These are phyloP conservation scores for Drosophila suboccidentalis DNA, from an alignment of 2,888 invertebrate species.

Conservation along the genomic window DNA sequence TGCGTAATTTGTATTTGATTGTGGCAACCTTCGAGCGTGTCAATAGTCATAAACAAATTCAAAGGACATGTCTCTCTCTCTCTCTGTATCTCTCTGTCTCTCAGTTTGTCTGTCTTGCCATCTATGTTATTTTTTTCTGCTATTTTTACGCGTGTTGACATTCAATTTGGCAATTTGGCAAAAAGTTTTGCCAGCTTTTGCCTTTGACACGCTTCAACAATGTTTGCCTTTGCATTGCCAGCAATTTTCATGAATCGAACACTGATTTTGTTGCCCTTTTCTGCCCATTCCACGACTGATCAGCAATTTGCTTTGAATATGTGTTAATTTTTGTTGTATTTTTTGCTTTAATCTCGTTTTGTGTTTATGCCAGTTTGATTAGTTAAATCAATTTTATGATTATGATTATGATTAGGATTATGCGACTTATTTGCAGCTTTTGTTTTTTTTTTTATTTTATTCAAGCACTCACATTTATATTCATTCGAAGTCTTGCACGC, in stretches of 20 bases:
- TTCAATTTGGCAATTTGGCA: slow-evolving; percentile 80
- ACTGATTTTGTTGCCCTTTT: slow-evolving; percentile 75
- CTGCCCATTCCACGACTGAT: neutral
- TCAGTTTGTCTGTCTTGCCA: slow-evolving; percentile 11
- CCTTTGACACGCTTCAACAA: slow-evolving; percentile 62
- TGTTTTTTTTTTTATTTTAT: neutral
- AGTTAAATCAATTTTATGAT: slow-evolving; percentile 76
- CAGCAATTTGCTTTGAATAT: slow-evolving; percentile 64
- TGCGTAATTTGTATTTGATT: slow-evolving; percentile 76
- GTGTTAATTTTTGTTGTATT: slow-evolving; percentile 65
- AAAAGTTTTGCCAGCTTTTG: slow-evolving; percentile 68
- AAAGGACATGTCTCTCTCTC: slow-evolving; percentile 53
- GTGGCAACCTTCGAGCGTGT: slow-evolving; percentile 60
- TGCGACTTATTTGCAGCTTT: slow-evolving; percentile 22
- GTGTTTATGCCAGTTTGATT: slow-evolving; percentile 65
- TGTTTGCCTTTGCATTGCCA: slow-evolving; percentile 60
- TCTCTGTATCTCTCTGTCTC: slow-evolving; percentile 20
- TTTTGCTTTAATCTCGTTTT: slow-evolving; percentile 43
- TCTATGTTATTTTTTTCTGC: slow-evolving; percentile 29
- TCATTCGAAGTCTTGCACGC: slow-evolving; percentile 59
- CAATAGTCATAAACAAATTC: slow-evolving; percentile 75
- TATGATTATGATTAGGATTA: slow-evolving; percentile 73
- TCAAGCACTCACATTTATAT: slow-evolving; percentile 36
- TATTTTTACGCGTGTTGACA: slow-evolving; percentile 82
- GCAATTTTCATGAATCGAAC: slow-evolving; percentile 74